Evolutionary conservation across 2,113 vertebrate species (phyloP), one percentile per base, ranked within the genome.

Genomic region (Oncorhynchus gorbuscha): DNA sequence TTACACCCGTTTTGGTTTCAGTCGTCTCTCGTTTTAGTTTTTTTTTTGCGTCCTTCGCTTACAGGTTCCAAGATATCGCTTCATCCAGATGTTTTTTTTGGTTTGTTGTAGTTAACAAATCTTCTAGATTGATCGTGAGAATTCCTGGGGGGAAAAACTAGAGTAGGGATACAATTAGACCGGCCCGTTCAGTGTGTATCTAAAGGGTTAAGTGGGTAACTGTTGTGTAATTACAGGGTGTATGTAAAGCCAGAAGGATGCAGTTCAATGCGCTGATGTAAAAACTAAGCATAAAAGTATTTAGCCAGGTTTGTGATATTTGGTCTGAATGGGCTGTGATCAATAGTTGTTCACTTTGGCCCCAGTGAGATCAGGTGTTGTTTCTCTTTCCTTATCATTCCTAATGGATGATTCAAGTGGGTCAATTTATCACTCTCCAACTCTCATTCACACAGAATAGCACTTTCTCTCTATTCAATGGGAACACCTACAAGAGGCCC

Each of bases 121-220:
- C 1, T 16, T 1, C 51, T 55, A 18, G 51, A 4, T 51, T 67
- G 71, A 83, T 84, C 83, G 66, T 75, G 13, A 55, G 51, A 85
- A 79, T 69, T 49, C 48, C 75, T 79, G 80, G 28, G 26, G 28
- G 80, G 83, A 89, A 89, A 88, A 81, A 87, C 82, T 85, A 86
- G 84, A 86, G 90, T 90, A 84, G 87, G 88, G 89, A 90, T 90
- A 87, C 86, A 90, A 89, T 92, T 90, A 90, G 75, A 74, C 83
- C 76, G 86, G 74, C 69, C 72, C 22, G 85, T 84, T 85, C 86
- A 89, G 86, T 90, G 87, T 87, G 88, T 86, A 79, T 88, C 86
- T 90, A 83, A 88, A 86, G 87, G 84, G 89, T 90, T 83, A 87
- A 69, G 30, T 89, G 90, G 89, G 88, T 72, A 86, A 81, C 77